Conservation (phyloP, 2,888 invertebrate genomes). For the Parnassius smintheus region DNA sequence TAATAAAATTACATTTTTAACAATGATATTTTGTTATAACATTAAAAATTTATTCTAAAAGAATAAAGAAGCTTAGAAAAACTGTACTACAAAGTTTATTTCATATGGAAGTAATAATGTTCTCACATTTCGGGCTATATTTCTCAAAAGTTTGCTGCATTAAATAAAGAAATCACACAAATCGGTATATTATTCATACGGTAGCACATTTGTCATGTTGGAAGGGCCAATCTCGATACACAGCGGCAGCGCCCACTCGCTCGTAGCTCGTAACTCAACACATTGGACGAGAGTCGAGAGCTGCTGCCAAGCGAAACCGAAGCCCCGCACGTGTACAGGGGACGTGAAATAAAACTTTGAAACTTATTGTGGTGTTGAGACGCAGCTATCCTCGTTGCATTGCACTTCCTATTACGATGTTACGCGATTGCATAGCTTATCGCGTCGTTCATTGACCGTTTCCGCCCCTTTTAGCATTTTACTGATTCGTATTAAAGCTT, state of each 20-base stretch:
- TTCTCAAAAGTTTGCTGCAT: neutral
- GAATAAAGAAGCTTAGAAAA: no score
- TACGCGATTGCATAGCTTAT: neutral
- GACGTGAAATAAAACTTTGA: constrained; percentile 52
- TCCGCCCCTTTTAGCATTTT: no score
- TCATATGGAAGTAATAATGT: neutral
- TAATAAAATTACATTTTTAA: no score
- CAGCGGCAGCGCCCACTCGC: constrained; percentile 33
- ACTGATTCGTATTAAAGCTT: neutral
- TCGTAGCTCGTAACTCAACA: constrained; percentile 41
- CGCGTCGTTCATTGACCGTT: neutral
- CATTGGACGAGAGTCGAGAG: constrained; percentile 33
- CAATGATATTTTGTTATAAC: no score
- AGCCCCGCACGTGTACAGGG: constrained; percentile 45
- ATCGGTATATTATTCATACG: constrained; percentile 12
- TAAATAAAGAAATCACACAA: constrained; percentile 15
- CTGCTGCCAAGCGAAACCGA: constrained; percentile 38
- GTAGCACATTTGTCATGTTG: constrained; percentile 12
- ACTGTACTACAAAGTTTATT: no score
- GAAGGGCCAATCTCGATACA: constrained; percentile 5
- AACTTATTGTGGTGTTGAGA: constrained; percentile 51
- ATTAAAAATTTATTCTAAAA: no score
- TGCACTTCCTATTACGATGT: constrained; percentile 32
- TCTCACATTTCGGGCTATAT: neutral
- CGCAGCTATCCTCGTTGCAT: constrained; percentile 33